Evolutionary conservation across 2,797 vertebrate genomes (phyloP).

Genomic region (Galaxias olidus): DNA sequence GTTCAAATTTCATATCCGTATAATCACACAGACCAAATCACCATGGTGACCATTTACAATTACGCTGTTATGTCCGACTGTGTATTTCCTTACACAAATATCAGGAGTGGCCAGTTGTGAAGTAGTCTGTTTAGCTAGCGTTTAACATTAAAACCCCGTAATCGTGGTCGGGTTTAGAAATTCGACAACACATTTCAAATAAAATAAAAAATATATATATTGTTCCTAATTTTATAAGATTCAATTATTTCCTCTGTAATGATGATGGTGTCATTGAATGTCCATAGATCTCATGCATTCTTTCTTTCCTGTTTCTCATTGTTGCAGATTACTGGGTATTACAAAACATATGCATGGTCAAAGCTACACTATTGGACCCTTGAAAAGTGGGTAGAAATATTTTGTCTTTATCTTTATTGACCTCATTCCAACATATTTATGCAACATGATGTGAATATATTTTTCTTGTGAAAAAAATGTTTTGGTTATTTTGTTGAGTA

Average conservation of each 20-base stretch:
- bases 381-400: slow-evolving; percentile 32
- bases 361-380: slow-evolving; percentile 11
- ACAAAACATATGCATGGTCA: slow-evolving; percentile 17
- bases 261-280: neutral
- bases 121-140: too few species aligned
- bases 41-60: too few species aligned
- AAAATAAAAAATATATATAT: neutral
- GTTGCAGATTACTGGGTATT: slow-evolving; percentile 48
- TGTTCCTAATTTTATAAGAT: slow-evolving; percentile 1
- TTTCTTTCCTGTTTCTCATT: slow-evolving; percentile 16
- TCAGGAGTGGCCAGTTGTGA: too few species aligned
- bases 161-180: too few species aligned
- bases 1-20: neutral
- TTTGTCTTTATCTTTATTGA: slow-evolving; percentile 45
- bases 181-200: too few species aligned
- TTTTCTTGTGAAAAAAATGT: slow-evolving; percentile 53
- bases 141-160: too few species aligned
- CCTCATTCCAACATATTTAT: slow-evolving; percentile 72
- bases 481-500: slow-evolving; percentile 39
- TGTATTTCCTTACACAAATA: too few species aligned
- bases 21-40: too few species aligned
- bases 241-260: neutral
- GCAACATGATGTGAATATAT: slow-evolving; percentile 68
- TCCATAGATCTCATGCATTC: slow-evolving; percentile 17
- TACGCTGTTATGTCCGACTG: too few species aligned